These are phyloP conservation scores for Colletes latitarsis DNA, from an alignment of 1,140 invertebrate species.

Conservation along the genomic window DNA sequence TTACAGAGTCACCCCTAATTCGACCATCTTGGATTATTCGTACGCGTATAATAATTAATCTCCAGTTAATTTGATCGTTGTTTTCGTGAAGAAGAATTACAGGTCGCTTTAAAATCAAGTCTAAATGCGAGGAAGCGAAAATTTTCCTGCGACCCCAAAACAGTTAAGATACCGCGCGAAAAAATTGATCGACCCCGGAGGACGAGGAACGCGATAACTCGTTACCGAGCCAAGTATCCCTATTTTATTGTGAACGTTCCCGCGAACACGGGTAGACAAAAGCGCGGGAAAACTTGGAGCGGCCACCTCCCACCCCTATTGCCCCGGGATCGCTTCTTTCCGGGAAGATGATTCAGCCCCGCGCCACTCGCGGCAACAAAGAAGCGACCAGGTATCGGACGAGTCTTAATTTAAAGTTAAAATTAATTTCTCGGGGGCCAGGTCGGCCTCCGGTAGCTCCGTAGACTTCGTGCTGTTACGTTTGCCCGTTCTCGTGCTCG, in stretches of 20 bases:
- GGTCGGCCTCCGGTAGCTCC: slow-evolving; percentile 12
- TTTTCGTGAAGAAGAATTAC: too few relatives aligned
- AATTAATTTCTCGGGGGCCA: slow-evolving; percentile 74
- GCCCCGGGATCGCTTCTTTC: slow-evolving; percentile 42
- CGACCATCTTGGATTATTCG: too few relatives aligned
- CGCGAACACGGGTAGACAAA: slow-evolving; percentile 71
- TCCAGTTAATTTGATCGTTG: too few relatives aligned
- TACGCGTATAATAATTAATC: too few relatives aligned
- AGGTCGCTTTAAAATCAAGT: too few relatives aligned
- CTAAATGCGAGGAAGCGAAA: too few relatives aligned
- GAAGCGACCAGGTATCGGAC: slow-evolving; percentile 73
- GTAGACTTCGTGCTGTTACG: slow-evolving; percentile 59
- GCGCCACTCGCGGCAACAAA: slow-evolving; percentile 72
- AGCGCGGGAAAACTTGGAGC: slow-evolving; percentile 70
- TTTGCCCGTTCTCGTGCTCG: slow-evolving; percentile 31
- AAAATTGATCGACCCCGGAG: slow-evolving; percentile 39
- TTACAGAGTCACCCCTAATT: too few relatives aligned
- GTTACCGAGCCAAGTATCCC: slow-evolving; percentile 32
- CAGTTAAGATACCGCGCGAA: slow-evolving; percentile 23
- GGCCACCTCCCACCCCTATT: neutral
- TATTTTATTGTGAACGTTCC: slow-evolving; percentile 59
- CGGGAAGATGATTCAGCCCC: slow-evolving; percentile 53
- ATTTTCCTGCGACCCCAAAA: neutral
- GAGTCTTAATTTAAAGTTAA: slow-evolving; percentile 79
- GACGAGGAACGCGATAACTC: slow-evolving; percentile 36